A percentile compares a stretch with the other conserved stretches of the same genome.
phyloP scores from a whole-genome alignment of 2,888 invertebrate genomes.

The Odiellus spinosus region DNA sequence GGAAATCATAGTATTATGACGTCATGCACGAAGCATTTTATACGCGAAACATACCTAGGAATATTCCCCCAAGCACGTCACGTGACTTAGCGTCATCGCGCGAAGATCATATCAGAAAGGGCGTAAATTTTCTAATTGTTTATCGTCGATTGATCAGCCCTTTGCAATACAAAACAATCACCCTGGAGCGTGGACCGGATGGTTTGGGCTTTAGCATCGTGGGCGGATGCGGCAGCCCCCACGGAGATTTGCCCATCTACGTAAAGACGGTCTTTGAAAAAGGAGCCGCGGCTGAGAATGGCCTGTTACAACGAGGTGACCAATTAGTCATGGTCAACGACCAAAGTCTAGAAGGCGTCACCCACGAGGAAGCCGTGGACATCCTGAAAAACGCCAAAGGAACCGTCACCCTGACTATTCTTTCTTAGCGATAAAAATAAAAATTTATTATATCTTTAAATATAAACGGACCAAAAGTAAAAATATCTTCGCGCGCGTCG shows the following conservation, averaged over 20 bases:
- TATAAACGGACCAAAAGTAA: no score
- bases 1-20: no score
- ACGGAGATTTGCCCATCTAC: constrained; percentile 59
- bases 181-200: constrained; percentile 36
- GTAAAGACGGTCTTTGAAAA: constrained; percentile 83
- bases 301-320: constrained; percentile 75
- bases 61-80: no score
- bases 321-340: constrained; percentile 55
- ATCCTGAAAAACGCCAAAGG: constrained; percentile 35
- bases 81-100: no score
- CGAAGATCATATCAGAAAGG: no score
- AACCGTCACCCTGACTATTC: constrained; percentile 35
- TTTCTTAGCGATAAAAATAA: constrained; percentile 19
- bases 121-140: no score
- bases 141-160: constrained; percentile 5
- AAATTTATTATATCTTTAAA: no score
- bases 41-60: no score
- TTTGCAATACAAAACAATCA: constrained; percentile 26
- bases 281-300: constrained; percentile 78
- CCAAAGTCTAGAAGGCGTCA: constrained; percentile 15
- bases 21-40: no score
- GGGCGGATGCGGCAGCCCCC: constrained; percentile 76
- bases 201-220: constrained; percentile 74
- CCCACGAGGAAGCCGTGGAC: constrained; percentile 29
- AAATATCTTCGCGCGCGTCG: not conserved